Percentiles rank a stretch among this genome's conserved stretches.
Conservation (phyloP, 1,140 invertebrate genomes). For the Nasonia longicornis region DNA sequence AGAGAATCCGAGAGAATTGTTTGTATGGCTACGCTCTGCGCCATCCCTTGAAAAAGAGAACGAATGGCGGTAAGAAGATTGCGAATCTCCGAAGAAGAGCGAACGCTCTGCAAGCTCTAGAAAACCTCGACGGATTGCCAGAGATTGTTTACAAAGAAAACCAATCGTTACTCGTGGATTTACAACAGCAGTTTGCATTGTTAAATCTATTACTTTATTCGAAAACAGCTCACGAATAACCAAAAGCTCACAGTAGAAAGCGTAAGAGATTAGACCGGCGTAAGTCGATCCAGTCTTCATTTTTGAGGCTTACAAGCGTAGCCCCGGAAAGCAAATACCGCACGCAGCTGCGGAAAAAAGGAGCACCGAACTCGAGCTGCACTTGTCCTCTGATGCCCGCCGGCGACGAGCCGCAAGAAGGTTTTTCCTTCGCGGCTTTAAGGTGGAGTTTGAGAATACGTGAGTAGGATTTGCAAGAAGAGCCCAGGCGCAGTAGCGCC, state of each 20-base stretch:
- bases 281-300: background rate
- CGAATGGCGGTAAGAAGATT: background rate
- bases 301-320: too few species aligned
- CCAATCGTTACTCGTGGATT: too few species aligned
- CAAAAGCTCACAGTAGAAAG: background rate
- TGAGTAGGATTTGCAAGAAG: slow-evolving; percentile 18
- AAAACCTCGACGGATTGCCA: too few species aligned
- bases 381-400: background rate
- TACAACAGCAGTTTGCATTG: too few species aligned
- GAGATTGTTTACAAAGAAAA: too few species aligned
- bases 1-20: background rate
- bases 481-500: background rate
- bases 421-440: slow-evolving; percentile 1
- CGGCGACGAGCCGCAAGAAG: background rate
- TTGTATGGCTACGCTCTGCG: background rate
- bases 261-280: background rate
- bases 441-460: slow-evolving; percentile 11
- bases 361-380: background rate
- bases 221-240: too few species aligned
- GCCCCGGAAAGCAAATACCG: too few species aligned
- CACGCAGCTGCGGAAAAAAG: background rate
- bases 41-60: background rate
- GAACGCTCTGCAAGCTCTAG: too few species aligned
- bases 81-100: too few species aligned
- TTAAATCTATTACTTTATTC: too few species aligned